phyloP scores from a whole-genome alignment of 2,888 invertebrate species.

The Itoplectis maculator region DNA sequence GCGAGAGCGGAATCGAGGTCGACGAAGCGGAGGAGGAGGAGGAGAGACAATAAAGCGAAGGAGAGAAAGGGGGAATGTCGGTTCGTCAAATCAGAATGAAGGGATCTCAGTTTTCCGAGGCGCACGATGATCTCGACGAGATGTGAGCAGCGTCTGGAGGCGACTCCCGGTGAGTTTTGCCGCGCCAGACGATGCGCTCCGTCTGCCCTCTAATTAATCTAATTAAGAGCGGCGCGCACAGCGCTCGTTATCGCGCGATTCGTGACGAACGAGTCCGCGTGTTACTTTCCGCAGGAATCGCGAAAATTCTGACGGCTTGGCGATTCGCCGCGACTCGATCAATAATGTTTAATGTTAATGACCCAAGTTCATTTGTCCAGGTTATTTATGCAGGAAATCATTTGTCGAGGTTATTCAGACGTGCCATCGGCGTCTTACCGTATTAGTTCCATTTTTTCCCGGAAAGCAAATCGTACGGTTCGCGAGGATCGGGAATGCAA shows the following conservation, averaged over 20 bases:
- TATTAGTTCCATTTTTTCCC: not conserved
- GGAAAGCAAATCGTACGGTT: slow-evolving; percentile 11
- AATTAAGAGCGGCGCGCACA: slow-evolving; percentile 76
- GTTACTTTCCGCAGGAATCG: not conserved
- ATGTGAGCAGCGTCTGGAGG: slow-evolving; percentile 36
- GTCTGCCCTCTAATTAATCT: slow-evolving; percentile 81
- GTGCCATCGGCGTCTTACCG: slow-evolving; percentile 26
- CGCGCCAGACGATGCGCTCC: slow-evolving; percentile 72
- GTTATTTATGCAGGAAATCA: too few relatives aligned
- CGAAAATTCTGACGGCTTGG: not conserved
- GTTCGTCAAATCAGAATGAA: slow-evolving; percentile 46
- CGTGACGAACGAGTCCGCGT: slow-evolving; percentile 51
- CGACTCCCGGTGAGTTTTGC: slow-evolving; percentile 47
- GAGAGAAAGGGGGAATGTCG: slow-evolving; percentile 17
- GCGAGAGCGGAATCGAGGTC: slow-evolving; percentile 18
- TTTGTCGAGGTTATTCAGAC: too few relatives aligned
- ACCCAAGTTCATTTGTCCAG: too few relatives aligned
- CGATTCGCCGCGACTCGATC: too few relatives aligned
- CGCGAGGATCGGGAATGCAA: slow-evolving; percentile 44
- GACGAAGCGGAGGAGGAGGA: slow-evolving; percentile 9
- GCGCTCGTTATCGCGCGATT: slow-evolving; percentile 62
- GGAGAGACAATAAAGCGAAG: not conserved
- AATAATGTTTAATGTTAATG: too few relatives aligned
- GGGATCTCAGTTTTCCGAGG: slow-evolving; percentile 43
- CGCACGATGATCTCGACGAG: slow-evolving; percentile 60